Evolutionary conservation across 1,140 invertebrate genomes (phyloP).

Genomic region (Schlechtendalia chinensis): DNA sequence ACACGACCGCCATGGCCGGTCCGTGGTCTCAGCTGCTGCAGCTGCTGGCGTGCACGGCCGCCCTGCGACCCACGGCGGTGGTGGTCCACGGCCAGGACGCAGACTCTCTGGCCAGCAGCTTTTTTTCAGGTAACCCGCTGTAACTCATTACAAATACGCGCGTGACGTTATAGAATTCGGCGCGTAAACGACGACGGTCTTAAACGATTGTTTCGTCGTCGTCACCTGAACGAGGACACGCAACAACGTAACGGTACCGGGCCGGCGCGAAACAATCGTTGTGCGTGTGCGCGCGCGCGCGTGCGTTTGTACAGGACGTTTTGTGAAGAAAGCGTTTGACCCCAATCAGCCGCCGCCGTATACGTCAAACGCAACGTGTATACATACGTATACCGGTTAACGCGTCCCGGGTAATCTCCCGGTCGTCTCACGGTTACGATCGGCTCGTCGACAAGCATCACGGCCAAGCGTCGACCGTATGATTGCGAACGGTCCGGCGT

Average conservation of each 20-base stretch:
- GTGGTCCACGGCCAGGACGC: constrained; percentile 58
- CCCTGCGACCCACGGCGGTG: neutral
- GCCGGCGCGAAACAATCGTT: constrained; percentile 33
- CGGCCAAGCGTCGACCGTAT: neutral
- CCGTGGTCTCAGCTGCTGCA: neutral
- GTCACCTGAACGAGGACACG: constrained; percentile 13
- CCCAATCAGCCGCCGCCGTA: constrained; percentile 25
- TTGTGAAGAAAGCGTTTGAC: constrained; percentile 46
- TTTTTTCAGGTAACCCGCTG: constrained; percentile 66
- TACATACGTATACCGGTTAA: too few species aligned
- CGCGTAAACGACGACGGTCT: too few species aligned
- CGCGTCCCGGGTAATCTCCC: too few species aligned
- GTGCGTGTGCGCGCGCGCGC: neutral
- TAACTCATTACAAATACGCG: neutral
- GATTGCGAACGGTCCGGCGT: neutral
- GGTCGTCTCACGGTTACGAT: constrained; percentile 14
- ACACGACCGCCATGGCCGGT: neutral
- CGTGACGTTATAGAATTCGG: neutral
- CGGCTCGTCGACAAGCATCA: neutral
- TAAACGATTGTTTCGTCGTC: too few species aligned
- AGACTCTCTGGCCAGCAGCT: constrained; percentile 73
- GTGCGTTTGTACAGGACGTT: neutral
- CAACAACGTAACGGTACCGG: constrained; percentile 17
- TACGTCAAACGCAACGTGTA: neutral
- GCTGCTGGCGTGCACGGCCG: constrained; percentile 6